phyloP scores from a whole-genome alignment of 2,888 invertebrate genomes.

The Sphaerophoria rueppellii region DNA sequence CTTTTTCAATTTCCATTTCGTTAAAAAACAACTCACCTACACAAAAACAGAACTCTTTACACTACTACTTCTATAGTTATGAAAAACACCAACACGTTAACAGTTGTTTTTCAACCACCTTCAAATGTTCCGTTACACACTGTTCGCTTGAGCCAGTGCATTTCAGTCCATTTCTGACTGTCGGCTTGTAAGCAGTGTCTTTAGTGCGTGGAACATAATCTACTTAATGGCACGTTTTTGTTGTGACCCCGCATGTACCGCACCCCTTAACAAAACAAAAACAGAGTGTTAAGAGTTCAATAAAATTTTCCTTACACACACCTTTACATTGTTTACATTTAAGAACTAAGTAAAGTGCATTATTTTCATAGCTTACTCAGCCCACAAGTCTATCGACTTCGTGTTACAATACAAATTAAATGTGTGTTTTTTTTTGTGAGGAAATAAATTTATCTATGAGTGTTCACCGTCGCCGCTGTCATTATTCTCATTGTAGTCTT shows the following conservation, averaged over 20 bases:
- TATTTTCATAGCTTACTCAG: slow-evolving; percentile 10
- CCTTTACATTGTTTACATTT: slow-evolving; percentile 65
- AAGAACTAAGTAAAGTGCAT: neutral
- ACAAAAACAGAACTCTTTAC: slow-evolving; percentile 13
- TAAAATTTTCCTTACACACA: neutral
- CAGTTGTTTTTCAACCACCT: slow-evolving; percentile 26
- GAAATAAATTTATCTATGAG: slow-evolving; percentile 63
- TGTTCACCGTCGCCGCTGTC: slow-evolving; percentile 24
- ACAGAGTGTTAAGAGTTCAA: slow-evolving; percentile 46
- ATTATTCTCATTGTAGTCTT: neutral
- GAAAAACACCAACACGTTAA: slow-evolving; percentile 25
- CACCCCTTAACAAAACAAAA: slow-evolving; percentile 65
- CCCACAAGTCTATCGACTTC: slow-evolving; percentile 10
- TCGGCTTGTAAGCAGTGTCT: slow-evolving; percentile 61
- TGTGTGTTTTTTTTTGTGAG: slow-evolving; percentile 45
- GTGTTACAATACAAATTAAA: neutral
- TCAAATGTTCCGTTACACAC: slow-evolving; percentile 63
- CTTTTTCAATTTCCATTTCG: slow-evolving; percentile 9
- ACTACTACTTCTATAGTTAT: slow-evolving; percentile 6
- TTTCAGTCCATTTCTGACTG: slow-evolving; percentile 72
- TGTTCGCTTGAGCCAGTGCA: slow-evolving; percentile 54
- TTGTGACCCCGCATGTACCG: slow-evolving; percentile 59
- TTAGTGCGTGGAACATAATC: slow-evolving; percentile 42
- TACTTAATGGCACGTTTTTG: slow-evolving; percentile 55
- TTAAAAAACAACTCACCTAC: slow-evolving; percentile 8